Conservation (phyloP, 2,888 invertebrate species). For the Subacronicta megacephala region DNA sequence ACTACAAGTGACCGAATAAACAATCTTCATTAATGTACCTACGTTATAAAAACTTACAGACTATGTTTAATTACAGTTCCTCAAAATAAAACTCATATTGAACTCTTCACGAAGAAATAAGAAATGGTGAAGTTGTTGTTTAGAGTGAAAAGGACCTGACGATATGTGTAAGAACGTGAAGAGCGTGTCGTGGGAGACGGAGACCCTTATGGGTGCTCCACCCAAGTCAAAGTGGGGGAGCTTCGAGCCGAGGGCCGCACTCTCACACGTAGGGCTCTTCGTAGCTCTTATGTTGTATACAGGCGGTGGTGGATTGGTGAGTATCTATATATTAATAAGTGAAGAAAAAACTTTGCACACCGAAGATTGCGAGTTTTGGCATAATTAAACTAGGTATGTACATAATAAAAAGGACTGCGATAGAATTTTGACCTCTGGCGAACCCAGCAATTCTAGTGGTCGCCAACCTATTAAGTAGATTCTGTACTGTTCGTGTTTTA, state of each 20-base stretch:
- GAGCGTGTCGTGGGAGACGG: slow-evolving; percentile 85
- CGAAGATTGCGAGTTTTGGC: no score
- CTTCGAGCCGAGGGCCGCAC: slow-evolving; percentile 91
- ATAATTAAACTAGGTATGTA: no score
- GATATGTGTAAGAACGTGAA: slow-evolving; percentile 83
- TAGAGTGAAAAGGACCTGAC: slow-evolving; percentile 62
- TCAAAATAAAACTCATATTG: slow-evolving; percentile 24
- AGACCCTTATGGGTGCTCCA: slow-evolving; percentile 84
- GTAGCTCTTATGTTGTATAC: slow-evolving; percentile 94
- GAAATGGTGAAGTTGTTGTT: slow-evolving; percentile 52
- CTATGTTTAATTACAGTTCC: slow-evolving; percentile 27
- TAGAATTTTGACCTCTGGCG: no score
- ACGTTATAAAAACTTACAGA: no score
- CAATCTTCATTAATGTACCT: no score
- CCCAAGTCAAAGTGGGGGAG: slow-evolving; percentile 84
- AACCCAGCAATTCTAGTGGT: no score
- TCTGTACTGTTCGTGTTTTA: no score
- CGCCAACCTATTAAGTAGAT: no score
- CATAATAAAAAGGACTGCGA: no score
- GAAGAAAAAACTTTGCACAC: no score
- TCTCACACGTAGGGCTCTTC: slow-evolving; percentile 93
- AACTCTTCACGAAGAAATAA: slow-evolving; percentile 16
- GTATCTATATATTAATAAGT: no score
- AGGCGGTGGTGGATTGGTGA: slow-evolving; percentile 94
- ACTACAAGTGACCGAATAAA: no score